Conservation (phyloP, 2,888 invertebrate species). For the Netelia inedita region DNA sequence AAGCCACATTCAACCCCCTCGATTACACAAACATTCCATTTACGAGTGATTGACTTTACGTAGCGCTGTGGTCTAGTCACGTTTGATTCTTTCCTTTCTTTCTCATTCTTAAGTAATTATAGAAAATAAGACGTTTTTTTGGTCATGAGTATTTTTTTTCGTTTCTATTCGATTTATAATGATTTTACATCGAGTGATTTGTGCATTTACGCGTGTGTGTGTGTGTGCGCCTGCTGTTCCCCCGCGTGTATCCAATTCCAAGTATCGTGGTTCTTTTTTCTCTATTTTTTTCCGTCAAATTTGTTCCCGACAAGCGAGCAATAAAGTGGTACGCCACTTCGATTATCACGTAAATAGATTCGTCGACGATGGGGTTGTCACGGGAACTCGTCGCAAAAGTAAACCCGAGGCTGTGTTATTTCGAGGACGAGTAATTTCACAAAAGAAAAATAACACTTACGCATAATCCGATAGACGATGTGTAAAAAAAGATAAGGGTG, state of each 20-base stretch:
- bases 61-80: conserved; percentile 60
- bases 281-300: conserved; percentile 5
- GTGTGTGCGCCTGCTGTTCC: neutral
- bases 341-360: conserved; percentile 12
- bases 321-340: conserved; percentile 43
- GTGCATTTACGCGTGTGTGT: neutral
- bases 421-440: conserved; percentile 42
- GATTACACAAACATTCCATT: conserved; percentile 64
- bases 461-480: neutral
- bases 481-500: neutral
- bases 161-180: neutral
- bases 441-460: conserved; percentile 28
- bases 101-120: conserved; percentile 23
- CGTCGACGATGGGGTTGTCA: conserved; percentile 8
- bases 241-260: conserved; percentile 11
- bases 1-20: neutral
- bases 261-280: conserved; percentile 10
- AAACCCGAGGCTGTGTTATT: conserved; percentile 33
- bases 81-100: conserved; percentile 41
- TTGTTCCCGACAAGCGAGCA: conserved; percentile 54
- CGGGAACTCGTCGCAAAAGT: conserved; percentile 44
- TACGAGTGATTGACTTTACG: conserved; percentile 54
- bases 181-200: neutral
- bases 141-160: conserved; percentile 12
- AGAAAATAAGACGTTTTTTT: conserved; percentile 7